Conservation (phyloP, 2,888 invertebrate genomes). For the Noctua janthina region DNA sequence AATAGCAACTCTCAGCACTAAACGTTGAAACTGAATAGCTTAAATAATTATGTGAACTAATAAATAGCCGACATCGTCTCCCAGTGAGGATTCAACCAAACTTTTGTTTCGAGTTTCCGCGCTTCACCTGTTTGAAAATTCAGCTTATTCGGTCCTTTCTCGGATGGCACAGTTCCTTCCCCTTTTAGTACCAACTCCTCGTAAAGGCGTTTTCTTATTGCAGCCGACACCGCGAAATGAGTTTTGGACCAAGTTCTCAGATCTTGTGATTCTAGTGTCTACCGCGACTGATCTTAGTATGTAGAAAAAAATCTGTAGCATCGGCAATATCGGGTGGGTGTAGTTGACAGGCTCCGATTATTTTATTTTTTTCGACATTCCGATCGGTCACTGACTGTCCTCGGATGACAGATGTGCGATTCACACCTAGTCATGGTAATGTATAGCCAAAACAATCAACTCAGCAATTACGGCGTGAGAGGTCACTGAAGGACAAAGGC, state of each 20-base stretch:
- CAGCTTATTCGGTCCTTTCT: conserved; percentile 32
- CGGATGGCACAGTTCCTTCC: conserved; percentile 17
- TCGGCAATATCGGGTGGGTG: neutral
- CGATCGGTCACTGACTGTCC: neutral
- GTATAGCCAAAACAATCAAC: neutral
- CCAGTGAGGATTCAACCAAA: conserved; percentile 37
- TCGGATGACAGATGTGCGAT: neutral
- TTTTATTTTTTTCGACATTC: neutral
- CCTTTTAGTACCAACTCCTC: conserved; percentile 17
- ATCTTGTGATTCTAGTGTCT: neutral
- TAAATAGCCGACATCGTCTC: conserved; percentile 35
- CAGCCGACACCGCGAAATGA: neutral
- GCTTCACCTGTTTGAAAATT: conserved; percentile 43
- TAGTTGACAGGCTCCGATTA: neutral
- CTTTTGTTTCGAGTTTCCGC: conserved; percentile 31
- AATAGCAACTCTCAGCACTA: conserved; percentile 21
- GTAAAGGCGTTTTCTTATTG: neutral
- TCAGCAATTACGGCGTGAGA: neutral
- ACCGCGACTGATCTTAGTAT: neutral
- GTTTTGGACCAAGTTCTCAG: neutral
- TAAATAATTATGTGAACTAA: conserved; percentile 41
- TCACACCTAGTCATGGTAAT: neutral
- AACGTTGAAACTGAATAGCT: conserved; percentile 41
- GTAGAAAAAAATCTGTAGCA: neutral
- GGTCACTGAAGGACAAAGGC: neutral